Base-by-base conservation (phyloP, 1,140 invertebrate species). In the Brachionus rubens region DNA sequence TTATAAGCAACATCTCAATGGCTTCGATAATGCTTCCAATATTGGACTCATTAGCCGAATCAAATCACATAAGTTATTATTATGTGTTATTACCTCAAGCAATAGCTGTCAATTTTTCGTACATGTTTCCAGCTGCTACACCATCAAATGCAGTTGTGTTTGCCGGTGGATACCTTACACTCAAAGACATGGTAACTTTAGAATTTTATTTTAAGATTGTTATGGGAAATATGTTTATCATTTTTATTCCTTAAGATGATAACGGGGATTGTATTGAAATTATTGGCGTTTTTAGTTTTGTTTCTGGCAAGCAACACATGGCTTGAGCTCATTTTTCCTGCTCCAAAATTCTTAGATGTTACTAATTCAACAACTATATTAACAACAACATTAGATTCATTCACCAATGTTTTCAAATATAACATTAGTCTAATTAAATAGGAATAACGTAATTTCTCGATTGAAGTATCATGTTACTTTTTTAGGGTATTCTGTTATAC, bases 71-170 rank as follows among this genome's bases (percentile, higher is more conserved):
- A 0, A 91, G 96, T 87, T 93, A 94, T 0, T 81, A 94, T 67
- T 92, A 91, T 82, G 86, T 94, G 79, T 92, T 94, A 88, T 83
- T 96, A 76, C 92, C 94, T 0, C 89, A 91, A 0, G 88, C 91
- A 0, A 82, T 76, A 91, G 50, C 89, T 88, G 7, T 91, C 91
- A 81, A 93, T 91, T 6, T 87, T 79, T 87, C 88, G 12, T 90
- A 89, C 80, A 89, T 91, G 85, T 81, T 91, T 80, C 93, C 93
- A 1, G 91, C 94, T 0, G 89, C 89, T 19, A 91, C 90, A 1
- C 92, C 93, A 3, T 93, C 94, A 21, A 97, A 97, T 84, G 94
- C 94, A 0, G 92, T 98, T 59, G 92, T 92, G 0, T 91, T 91
- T 54, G 90, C 82, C 4, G 79, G 80, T 40, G 84, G 84, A 10